Conservation (phyloP, 2,113 vertebrate species). For the Rafetus swinhoei region DNA sequence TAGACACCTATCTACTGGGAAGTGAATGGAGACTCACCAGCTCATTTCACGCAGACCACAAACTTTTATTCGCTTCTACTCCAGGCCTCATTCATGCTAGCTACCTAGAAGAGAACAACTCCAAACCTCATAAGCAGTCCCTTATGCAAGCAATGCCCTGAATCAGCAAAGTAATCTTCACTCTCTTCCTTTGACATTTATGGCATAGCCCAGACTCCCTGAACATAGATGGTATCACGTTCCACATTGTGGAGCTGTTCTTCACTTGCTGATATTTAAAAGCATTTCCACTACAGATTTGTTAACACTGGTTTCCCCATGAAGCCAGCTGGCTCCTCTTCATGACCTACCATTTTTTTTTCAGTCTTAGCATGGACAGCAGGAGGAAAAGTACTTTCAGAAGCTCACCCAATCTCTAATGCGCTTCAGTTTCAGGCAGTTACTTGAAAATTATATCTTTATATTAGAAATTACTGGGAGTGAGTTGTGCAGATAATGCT, state of each 20-base stretch:
- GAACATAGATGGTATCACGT: too few species aligned
- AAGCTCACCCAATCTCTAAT: not conserved
- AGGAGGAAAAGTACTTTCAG: not conserved
- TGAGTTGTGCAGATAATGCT: not conserved
- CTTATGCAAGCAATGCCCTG: not conserved
- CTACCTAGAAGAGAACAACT: not conserved
- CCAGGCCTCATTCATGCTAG: not conserved
- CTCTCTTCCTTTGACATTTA: not conserved
- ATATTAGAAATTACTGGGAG: not conserved
- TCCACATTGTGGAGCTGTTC: rapidly evolving
- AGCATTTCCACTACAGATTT: not conserved
- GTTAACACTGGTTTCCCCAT: not conserved
- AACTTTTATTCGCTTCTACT: not conserved
- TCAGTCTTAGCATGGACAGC: not conserved
- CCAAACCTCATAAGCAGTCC: not conserved
- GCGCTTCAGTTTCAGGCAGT: not conserved
- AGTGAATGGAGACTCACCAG: not conserved
- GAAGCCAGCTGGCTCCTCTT: not conserved
- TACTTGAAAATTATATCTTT: not conserved
- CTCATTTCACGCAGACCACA: not conserved
- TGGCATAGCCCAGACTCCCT: not conserved
- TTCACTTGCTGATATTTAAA: not conserved
- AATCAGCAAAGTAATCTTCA: not conserved
- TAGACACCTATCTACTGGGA: not conserved
- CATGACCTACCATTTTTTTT: not conserved